Base-by-base conservation (phyloP, 2,797 vertebrate species). In the Pelobates cultripes region DNA sequence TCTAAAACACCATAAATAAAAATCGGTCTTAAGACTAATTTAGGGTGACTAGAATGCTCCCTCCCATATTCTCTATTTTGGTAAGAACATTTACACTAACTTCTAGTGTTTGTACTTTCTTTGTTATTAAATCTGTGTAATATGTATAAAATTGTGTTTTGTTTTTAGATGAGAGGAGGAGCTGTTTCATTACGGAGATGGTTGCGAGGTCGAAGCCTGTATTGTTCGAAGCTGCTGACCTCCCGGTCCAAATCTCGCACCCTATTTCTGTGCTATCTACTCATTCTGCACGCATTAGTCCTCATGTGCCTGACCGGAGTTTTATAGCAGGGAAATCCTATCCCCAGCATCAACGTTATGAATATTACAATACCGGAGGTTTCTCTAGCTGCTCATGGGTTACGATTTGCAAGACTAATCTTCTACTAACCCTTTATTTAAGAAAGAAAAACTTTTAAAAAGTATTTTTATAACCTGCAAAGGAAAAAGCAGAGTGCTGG, bases 191-290 rank as follows among this genome's bases (percentile, higher is more conserved):
- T 96, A 43, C 91, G 90, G 0, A 93, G 93, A 14, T 97, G 95
- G 96, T 85, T 97, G 70, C 90, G 95, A 2, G 95, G 96, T 3
- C 84, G 95, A 84, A 96, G 96, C 85, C 91, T 97, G 43, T 96
- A 95, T 90, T 97, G 95, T 87, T 95, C 96, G 75, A 94, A 95
- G 87, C 89, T 97, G 89, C 87, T 97, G 90, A 95, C 93, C 0
- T 90, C 94, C 60, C 91, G 95, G 64, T 92, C 92, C 13, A 95
- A 96, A 80, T 94, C 96, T 6, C 95, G 96, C 42, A 95, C 96
- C 85, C 80, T 97, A 12, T 96, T 97, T 88, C 91, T 97, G 86
- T 89, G 86, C 0, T 97, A 97, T 89, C 86, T 97, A 82, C 70
- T 97, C 44, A 86, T 90, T 0, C 73, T 97, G 0, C 96, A 97